Conservation (phyloP, 2,888 invertebrate species). For the Ochlodes sylvanus region DNA sequence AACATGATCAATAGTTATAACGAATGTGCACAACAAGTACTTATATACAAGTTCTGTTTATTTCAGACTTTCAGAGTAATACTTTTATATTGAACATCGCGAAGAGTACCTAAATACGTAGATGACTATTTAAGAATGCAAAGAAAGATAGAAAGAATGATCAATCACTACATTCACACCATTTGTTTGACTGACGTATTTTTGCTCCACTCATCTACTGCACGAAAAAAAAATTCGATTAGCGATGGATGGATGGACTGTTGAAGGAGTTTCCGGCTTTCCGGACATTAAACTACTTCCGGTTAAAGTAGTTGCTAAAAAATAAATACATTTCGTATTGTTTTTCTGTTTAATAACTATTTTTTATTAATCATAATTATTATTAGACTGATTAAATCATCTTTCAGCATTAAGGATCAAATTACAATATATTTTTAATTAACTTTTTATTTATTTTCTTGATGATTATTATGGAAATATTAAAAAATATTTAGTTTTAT, state of each 20-base stretch:
- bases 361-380: too few species aligned
- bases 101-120: conserved; percentile 44
- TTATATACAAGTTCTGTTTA: conserved; percentile 57
- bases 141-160: conserved; percentile 53
- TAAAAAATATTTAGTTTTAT: too few species aligned
- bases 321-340: too few species aligned
- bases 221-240: conserved; percentile 50
- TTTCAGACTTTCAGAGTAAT: conserved; percentile 55
- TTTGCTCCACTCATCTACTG: conserved; percentile 46
- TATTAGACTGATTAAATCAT: too few species aligned
- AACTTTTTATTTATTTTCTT: too few species aligned
- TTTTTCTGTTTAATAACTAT: too few species aligned
- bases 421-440: too few species aligned
- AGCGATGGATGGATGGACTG: conserved; percentile 50
- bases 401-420: too few species aligned
- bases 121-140: conserved; percentile 49
- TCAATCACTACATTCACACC: conserved; percentile 61
- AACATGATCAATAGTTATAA: conserved; percentile 68
- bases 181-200: conserved; percentile 72
- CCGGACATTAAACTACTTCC: conserved; percentile 45
- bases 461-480: too few species aligned
- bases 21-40: conserved; percentile 60
- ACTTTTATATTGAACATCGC: conserved; percentile 56
- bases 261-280: conserved; percentile 47
- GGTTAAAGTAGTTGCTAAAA: not conserved